Base-by-base conservation (phyloP, 1,140 invertebrate genomes). In the Drosophila navojoa region DNA sequence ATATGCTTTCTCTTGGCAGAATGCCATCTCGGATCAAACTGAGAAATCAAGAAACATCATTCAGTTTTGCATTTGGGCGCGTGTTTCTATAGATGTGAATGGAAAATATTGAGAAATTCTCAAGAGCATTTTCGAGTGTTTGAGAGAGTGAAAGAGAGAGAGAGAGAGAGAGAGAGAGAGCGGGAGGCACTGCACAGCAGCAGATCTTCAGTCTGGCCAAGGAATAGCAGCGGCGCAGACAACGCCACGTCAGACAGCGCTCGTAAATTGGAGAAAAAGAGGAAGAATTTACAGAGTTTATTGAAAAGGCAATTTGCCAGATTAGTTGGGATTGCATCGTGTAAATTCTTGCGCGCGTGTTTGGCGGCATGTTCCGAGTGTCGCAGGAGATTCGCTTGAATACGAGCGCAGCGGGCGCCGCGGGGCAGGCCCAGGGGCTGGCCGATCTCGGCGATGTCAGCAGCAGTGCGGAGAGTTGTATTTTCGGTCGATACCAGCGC, bases 381-480 rank as follows among this genome's bases (percentile, higher is more conserved):
- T 91, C 90, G 57, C 90, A 91, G 76, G 90, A 91, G 74, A 90
- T 91, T 55, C 90, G 84, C 60, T 67, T 91, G 11, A 91, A 91
- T 61, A 90, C 84, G 11, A 74, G 63, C 60, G 60, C 71, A 10
- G 59, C 69, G 7, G 19, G 58, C 32, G 25, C 38, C 7, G 15
- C 62, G 42, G 38, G 53, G 22, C 61, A 53, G 40, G 38, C 13
- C n/a, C 15, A 47, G n/a, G 49, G 52, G 7, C 29, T 63, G 64
- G 59, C 29, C 29, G 80, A 69, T 54, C 68, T 52, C 15, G 71
- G 44, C 38, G 64, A 77, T 13, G 62, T 38, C 35, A 11, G 62
- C 45, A 22, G 62, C 16, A 85, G 76, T 53, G 54, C 74, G 47
- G 86, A 87, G 77, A 79, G 79, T 29, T 74, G 81, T 77, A 79